Percentiles rank a stretch among this genome's conserved stretches.
Evolutionary conservation across 2,113 vertebrate genomes (phyloP).

Genomic region (Nansenia antarctica): DNA sequence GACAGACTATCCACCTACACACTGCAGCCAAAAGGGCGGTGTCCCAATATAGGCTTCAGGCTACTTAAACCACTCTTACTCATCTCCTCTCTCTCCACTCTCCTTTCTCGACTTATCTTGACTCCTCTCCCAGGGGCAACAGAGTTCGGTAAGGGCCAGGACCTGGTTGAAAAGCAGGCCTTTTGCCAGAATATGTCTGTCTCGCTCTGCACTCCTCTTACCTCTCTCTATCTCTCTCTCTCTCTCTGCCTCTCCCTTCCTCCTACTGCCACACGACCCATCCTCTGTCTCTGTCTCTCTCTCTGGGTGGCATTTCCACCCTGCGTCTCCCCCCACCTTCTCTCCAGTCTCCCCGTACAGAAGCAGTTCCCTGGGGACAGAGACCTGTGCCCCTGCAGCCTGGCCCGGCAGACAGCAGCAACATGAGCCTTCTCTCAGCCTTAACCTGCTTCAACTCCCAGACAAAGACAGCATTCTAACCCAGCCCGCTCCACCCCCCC

Average conservation of each 20-base stretch:
- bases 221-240: no score
- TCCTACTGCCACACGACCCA: constrained; percentile 10
- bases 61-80: no score
- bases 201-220: no score
- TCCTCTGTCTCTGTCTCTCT: constrained; percentile 7
- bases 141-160: no score
- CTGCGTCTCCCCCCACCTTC: background rate
- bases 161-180: no score
- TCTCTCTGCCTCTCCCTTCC: background rate
- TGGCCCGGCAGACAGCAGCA: constrained; percentile 19
- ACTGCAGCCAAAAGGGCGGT: background rate
- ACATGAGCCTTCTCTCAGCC: constrained; percentile 27
- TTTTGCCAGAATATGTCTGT: no score
- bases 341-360: background rate
- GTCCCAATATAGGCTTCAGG: no score
- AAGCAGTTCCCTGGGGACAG: background rate
- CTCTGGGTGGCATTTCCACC: constrained; percentile 14
- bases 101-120: no score
- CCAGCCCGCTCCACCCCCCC: background rate
- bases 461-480: constrained; percentile 53
- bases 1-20: background rate
- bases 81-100: no score
- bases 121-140: no score
- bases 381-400: background rate
- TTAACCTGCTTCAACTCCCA: constrained; percentile 29